A percentile compares a stretch with the other conserved stretches of the same genome.
phyloP scores from a whole-genome alignment of 2,797 vertebrate species.

The Peromyscus melanophrys region DNA sequence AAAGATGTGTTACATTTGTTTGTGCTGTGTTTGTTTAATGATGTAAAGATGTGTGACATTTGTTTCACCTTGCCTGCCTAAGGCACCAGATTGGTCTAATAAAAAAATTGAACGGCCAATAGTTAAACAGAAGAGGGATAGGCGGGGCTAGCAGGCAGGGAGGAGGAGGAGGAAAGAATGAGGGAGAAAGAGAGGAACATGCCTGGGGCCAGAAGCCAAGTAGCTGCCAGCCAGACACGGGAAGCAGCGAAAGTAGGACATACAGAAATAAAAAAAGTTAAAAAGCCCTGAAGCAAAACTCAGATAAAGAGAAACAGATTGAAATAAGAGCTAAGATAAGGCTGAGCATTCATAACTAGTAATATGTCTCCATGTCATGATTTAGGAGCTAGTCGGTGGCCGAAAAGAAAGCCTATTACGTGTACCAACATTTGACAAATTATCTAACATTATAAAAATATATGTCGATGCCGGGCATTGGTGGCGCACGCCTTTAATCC shows the following conservation, averaged over 20 bases:
- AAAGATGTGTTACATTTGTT: neutral
- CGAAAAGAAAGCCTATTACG: neutral
- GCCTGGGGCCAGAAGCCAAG: neutral
- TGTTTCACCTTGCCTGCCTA: neutral
- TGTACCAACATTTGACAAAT: neutral
- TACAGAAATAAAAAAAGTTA: neutral
- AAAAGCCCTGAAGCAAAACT: neutral
- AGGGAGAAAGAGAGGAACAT: neutral
- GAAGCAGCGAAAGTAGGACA: neutral
- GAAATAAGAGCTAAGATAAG: neutral
- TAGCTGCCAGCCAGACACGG: neutral
- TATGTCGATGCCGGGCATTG: too few relatives aligned
- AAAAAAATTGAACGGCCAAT: neutral
- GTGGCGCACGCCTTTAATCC: too few relatives aligned
- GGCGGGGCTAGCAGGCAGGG: neutral
- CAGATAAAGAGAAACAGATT: neutral
- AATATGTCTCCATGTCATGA: neutral
- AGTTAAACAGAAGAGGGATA: neutral
- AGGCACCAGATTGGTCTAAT: neutral
- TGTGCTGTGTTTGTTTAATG: neutral
- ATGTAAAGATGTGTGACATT: neutral
- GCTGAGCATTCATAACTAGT: neutral
- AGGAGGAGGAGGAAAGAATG: neutral
- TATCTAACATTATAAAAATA: neutral
- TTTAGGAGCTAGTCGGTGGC: neutral